Conservation (phyloP, 2,888 invertebrate genomes). For the Aleiodes alternator region DNA sequence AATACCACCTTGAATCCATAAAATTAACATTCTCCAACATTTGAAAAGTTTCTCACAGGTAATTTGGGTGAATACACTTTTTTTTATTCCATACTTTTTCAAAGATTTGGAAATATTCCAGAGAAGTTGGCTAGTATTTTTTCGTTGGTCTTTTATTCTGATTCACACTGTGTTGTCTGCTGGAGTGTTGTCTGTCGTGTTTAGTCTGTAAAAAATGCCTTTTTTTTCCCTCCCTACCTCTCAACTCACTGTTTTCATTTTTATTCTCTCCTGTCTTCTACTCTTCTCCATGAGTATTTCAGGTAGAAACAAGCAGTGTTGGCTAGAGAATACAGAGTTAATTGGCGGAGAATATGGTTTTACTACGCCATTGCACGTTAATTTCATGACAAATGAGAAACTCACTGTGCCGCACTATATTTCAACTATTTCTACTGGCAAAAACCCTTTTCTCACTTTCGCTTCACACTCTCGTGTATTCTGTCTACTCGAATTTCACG, state of each 20-base stretch:
- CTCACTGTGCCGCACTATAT: conserved; percentile 13
- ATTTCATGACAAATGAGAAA: conserved; percentile 53
- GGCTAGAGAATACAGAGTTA: conserved; percentile 16
- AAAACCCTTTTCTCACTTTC: conserved; percentile 27
- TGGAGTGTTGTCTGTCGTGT: conserved; percentile 23
- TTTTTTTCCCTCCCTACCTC: no score
- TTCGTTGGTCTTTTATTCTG: conserved; percentile 28
- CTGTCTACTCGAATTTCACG: conserved; percentile 26
- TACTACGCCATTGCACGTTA: conserved; percentile 42
- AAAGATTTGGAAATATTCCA: conserved; percentile 8
- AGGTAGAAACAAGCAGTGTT: conserved; percentile 7
- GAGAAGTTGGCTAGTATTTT: background rate
- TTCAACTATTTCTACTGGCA: background rate
- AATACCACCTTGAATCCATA: background rate
- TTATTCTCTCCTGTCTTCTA: background rate
- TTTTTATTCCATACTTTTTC: background rate
- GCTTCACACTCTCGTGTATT: conserved; percentile 15
- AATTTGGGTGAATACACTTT: conserved; percentile 10
- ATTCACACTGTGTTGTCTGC: conserved; percentile 23
- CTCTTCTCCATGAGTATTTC: conserved; percentile 10
- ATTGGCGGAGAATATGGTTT: conserved; percentile 13
- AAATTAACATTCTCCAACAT: conserved; percentile 8
- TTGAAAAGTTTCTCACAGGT: background rate
- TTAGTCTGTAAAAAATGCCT: conserved; percentile 1
- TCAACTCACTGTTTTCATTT: no score